Base-by-base conservation (phyloP, 2,888 invertebrate genomes). In the Rotaria magnacalcarata region DNA sequence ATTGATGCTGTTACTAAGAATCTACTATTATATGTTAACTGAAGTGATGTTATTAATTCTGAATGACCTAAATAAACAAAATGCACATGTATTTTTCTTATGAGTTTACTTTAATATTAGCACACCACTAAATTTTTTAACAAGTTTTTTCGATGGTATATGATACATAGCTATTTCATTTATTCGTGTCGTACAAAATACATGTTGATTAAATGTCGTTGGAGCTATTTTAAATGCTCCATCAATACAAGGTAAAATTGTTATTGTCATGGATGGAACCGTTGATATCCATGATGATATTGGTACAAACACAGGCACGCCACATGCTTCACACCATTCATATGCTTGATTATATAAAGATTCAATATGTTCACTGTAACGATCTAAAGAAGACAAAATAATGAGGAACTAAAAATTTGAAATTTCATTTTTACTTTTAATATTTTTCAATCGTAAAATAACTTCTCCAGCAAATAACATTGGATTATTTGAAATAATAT, bases 311-410 rank as follows among this genome's bases (percentile, higher is more conserved):
- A 96, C 91, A 0, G 96, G 96, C 87, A 95, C 94, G 50, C 94
- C 94, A 90, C 95, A 95, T 5, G 95, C 95, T 89, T 96, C 96
- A 89, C 96, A 96, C 96, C 96, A 96, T 6, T 95, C 95, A 93
- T 96, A 96, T 4, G 96, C 96, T 85, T 96, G 94, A 24, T 94
- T 94, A 4, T 96, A 94, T 89, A 96, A 92, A 86, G 91, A 90
- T 58, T 92, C 92, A 87, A 93, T 91, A 84, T 93, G 90, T 87
- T 92, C 92, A 11, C 92, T 92, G 85, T 92, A 92, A 88, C 93
- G 93, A 67, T 19, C 67, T 67, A 24, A 24, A 24, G 14, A 41
- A 34, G 10, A 67, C 3, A 14, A 8, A 34, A 24, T 14, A 16
- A 67, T n/a, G 14, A 50, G 10, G 50, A 50, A 50, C 16, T 11